These are phyloP conservation scores for Andrena trimmerana DNA, from an alignment of 2,888 invertebrate genomes.

Conservation along the genomic window DNA sequence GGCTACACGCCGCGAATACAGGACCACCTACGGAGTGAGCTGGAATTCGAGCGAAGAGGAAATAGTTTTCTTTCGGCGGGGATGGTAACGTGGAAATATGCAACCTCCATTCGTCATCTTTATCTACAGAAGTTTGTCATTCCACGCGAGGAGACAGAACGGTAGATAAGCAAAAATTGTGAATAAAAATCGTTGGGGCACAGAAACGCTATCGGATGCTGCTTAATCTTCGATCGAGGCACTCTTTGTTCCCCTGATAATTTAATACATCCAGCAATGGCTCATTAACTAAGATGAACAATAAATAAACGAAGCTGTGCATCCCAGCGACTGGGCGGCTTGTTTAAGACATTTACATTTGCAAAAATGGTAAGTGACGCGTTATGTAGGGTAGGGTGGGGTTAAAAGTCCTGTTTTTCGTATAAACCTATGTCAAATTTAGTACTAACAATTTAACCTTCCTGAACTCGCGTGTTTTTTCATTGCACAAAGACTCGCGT, in stretches of 20 bases:
- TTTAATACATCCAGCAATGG: too few species aligned
- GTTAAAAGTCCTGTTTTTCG: too few species aligned
- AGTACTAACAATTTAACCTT: too few species aligned
- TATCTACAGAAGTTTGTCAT: background rate
- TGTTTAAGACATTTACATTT: background rate
- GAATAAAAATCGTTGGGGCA: too few species aligned
- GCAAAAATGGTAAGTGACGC: background rate
- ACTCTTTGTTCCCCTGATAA: too few species aligned
- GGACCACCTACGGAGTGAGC: constrained; percentile 55
- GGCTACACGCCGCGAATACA: constrained; percentile 37
- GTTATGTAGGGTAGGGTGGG: background rate
- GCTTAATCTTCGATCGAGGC: too few species aligned
- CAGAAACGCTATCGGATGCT: too few species aligned
- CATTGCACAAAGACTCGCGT: too few species aligned
- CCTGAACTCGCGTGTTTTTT: too few species aligned
- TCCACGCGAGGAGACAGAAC: background rate
- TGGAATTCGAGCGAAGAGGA: constrained; percentile 44
- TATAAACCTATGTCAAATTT: too few species aligned
- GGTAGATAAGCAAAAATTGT: background rate
- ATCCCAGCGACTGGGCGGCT: background rate
- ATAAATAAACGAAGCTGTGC: too few species aligned
- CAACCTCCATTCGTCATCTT: constrained; percentile 11
- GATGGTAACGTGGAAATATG: constrained; percentile 18
- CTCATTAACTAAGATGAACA: too few species aligned
- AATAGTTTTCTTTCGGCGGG: constrained; percentile 35